Evolutionary conservation across 2,797 vertebrate genomes (phyloP), one percentile per base, ranked within the genome.

Genomic region (Sebastes miniatus): DNA sequence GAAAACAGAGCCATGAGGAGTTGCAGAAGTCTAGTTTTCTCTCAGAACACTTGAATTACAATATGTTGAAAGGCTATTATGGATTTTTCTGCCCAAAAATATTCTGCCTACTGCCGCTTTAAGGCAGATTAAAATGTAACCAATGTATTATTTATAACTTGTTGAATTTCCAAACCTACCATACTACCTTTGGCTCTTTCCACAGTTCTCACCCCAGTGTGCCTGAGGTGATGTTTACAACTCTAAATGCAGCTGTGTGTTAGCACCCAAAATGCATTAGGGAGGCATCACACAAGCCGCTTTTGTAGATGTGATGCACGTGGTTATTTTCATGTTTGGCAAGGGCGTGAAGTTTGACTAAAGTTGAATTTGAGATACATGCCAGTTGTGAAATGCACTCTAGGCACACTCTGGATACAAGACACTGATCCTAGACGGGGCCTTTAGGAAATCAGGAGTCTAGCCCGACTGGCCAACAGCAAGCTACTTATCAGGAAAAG

Each of bases 201-300:
- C 59, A 66, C 32, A 73, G 13, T 80, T 69, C 66, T 12, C 18
- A 9, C 57, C n/a, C 31, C 18, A 14, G 22, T 20, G 24, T 66
- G 22, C 36, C 50, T 22, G 12, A n/a, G 18, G 50, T 20, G 50
- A 52, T n/a, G 25, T 69, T 73, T 47, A 67, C 70, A 72, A 8
- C 24, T 71, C 22, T 74, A 65, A 83, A 78, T 64, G 12, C 27
- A 73, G 52, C 50, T 4, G 16, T 32, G 52, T 64, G 52, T 76
- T 66, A 62, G 25, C 58, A 79, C 57, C 56, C 36, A 14, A 50
- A 54, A 64, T 43, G 3, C 31, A 64, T 47, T 34, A 12, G 9
- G 25, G 39, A 62, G 36, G 12, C 9, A 25, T 56, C 11, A 50
- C 52, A 72, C n/a, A 34, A 43, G 10, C 22, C 2, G 0, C 24